Conservation (phyloP, 2,797 vertebrate species). For the Schizopygopsis pylzovi region DNA sequence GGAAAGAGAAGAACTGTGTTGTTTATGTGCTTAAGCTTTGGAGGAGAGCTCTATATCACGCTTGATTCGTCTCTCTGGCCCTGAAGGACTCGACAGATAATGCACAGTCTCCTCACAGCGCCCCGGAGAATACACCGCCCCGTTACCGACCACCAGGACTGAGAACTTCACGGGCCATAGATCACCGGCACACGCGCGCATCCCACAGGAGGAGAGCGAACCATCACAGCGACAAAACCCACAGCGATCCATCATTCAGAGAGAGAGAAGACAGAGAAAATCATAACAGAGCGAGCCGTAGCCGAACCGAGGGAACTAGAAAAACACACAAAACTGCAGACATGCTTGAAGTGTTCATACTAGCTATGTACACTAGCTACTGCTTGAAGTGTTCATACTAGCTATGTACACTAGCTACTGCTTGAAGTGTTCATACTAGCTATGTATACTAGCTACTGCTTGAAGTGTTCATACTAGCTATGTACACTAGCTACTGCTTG, state of each 20-base stretch:
- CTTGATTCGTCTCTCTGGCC: conserved; percentile 29
- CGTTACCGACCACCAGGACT: conserved; percentile 44
- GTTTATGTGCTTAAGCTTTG: conserved; percentile 29
- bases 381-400: no score
- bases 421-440: no score
- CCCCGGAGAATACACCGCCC: conserved; percentile 53
- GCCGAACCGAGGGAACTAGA: background rate
- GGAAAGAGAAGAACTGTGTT: background rate
- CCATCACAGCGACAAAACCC: conserved; percentile 67
- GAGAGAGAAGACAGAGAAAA: conserved; percentile 16
- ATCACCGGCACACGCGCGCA: conserved; percentile 70
- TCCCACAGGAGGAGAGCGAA: conserved; percentile 64
- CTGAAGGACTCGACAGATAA: conserved; percentile 45
- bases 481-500: no score
- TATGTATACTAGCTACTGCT: no score
- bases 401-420: background rate
- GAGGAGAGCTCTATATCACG: conserved; percentile 37
- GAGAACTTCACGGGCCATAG: conserved; percentile 67
- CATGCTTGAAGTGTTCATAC: no score
- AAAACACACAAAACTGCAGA: background rate
- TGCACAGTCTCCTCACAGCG: conserved; percentile 36
- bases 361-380: no score
- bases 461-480: no score
- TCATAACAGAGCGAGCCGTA: background rate
- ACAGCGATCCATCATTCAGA: conserved; percentile 76